Conservation (phyloP, 1,140 invertebrate species). For the Formica exsecta region DNA sequence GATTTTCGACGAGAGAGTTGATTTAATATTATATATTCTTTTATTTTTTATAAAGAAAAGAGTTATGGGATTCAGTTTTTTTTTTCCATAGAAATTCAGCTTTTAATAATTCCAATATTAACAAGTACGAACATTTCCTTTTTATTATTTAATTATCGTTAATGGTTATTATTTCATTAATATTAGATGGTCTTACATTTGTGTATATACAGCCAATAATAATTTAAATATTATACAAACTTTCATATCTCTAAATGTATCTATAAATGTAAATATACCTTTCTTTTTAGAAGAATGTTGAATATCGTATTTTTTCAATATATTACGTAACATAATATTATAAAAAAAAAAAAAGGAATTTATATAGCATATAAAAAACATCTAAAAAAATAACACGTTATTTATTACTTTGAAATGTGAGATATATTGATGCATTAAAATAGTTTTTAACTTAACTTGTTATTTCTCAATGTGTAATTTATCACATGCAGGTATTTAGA, state of each 20-base stretch:
- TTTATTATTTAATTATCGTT: neutral
- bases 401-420: too few relatives aligned
- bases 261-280: neutral
- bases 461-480: slow-evolving; percentile 25
- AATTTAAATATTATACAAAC: neutral
- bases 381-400: neutral
- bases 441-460: slow-evolving; percentile 13
- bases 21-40: neutral
- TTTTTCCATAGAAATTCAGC: neutral
- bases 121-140: neutral
- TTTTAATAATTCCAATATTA: neutral
- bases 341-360: neutral
- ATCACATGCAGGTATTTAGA: slow-evolving; percentile 3
- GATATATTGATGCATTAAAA: neutral
- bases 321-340: neutral
- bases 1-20: neutral
- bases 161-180: too few relatives aligned
- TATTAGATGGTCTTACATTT: too few relatives aligned
- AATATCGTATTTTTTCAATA: neutral
- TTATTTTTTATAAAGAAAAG: slow-evolving; percentile 4
- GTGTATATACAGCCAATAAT: neutral
- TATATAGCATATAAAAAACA: neutral
- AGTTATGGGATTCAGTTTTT: neutral
- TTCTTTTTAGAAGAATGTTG: slow-evolving; percentile 10
- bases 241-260: neutral